These are phyloP conservation scores for Terrapene triunguis DNA, from an alignment of 2,113 vertebrate genomes.

Conservation along the genomic window DNA sequence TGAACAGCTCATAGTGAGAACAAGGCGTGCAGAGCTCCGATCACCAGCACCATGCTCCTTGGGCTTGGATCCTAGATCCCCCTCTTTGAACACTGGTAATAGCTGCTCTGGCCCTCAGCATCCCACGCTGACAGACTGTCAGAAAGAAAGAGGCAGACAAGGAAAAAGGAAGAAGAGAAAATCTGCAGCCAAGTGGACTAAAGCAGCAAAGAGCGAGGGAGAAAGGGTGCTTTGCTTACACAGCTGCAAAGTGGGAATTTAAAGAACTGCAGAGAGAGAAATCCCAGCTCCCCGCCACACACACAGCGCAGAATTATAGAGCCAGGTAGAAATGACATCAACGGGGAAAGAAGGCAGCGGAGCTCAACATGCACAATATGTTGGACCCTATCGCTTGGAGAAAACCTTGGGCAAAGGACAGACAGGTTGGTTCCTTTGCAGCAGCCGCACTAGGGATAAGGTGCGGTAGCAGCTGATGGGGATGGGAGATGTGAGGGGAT, in stretches of 20 bases:
- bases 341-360: constrained; percentile 97
- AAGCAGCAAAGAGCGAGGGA: constrained; percentile 48
- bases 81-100: constrained; percentile 34
- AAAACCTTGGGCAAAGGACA: constrained; percentile 99
- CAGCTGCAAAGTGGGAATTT: constrained; percentile 76
- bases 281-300: constrained; percentile 75
- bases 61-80: constrained; percentile 69
- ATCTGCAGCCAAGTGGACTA: constrained; percentile 73
- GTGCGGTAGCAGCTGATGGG: constrained; percentile 61
- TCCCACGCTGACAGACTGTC: constrained; percentile 45
- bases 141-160: constrained; percentile 33
- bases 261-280: constrained; percentile 69
- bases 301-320: constrained; percentile 72
- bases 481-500: constrained; percentile 47
- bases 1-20: constrained; percentile 75
- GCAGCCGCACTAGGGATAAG: constrained; percentile 57
- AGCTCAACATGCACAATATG: constrained; percentile 97
- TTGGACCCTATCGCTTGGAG: constrained; percentile 99
- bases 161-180: constrained; percentile 58
- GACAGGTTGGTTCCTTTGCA: constrained; percentile 92
- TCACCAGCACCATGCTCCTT: constrained; percentile 77
- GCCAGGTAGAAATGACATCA: constrained; percentile 92
- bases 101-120: constrained; percentile 49
- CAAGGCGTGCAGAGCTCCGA: constrained; percentile 72
- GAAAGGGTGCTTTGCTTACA: constrained; percentile 68